Conservation (phyloP, 2,888 invertebrate genomes). For the Drosophila mettleri region DNA sequence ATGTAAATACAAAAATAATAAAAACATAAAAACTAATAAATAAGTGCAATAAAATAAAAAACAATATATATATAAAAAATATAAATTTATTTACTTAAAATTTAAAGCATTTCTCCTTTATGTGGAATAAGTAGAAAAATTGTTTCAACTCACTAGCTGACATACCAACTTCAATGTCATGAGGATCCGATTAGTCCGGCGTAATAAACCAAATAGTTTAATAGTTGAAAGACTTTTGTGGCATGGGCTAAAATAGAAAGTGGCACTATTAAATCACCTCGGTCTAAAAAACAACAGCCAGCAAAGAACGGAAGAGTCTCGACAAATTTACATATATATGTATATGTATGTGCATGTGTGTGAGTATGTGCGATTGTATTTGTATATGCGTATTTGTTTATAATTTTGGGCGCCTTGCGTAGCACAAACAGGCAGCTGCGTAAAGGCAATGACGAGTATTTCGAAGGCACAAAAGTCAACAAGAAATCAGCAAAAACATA, state of each 20-base stretch:
- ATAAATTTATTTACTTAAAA: no score
- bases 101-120: no score
- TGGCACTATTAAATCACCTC: constrained; percentile 58
- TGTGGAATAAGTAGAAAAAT: not conserved
- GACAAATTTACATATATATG: constrained; percentile 18
- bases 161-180: no score
- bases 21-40: no score
- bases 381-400: not conserved
- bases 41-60: no score
- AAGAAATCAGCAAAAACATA: constrained; percentile 60
- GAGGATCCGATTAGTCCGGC: not conserved
- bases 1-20: not conserved
- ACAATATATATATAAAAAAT: no score
- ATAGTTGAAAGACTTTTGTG: not conserved
- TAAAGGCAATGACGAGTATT: constrained; percentile 15
- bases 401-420: constrained; percentile 8
- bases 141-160: not conserved
- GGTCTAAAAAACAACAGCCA: constrained; percentile 35
- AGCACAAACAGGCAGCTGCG: constrained; percentile 3
- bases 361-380: not conserved
- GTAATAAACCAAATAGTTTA: constrained; percentile 7
- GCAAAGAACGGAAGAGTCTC: constrained; percentile 21
- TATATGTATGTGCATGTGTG: constrained; percentile 9
- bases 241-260: constrained; percentile 36
- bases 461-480: constrained; percentile 65